phyloP scores from a whole-genome alignment of 2,888 invertebrate species.

The Reticulitermes lucifugus region DNA sequence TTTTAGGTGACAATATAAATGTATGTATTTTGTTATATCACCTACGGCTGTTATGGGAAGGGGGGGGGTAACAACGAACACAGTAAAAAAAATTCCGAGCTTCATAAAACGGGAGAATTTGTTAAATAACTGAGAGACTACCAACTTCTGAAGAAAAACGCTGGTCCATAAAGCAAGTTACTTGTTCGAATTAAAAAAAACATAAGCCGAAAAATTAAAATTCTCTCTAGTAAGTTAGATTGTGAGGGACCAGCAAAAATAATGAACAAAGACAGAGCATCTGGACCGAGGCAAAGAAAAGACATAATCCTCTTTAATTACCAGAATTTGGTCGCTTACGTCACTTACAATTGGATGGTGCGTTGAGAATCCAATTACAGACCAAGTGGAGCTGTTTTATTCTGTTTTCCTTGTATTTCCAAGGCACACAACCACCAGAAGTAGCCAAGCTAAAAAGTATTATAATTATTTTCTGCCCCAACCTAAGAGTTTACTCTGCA shows the following conservation, averaged over 20 bases:
- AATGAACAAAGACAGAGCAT: background rate
- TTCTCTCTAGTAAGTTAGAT: background rate
- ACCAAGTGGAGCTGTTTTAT: background rate
- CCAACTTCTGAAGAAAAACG: too few species aligned
- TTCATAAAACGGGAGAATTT: too few species aligned
- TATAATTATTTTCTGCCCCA: constrained; percentile 16
- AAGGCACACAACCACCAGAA: background rate
- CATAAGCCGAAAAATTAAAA: background rate
- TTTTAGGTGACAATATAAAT: too few species aligned
- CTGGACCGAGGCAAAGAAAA: constrained; percentile 4
- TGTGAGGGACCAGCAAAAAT: background rate
- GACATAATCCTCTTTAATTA: constrained; percentile 27
- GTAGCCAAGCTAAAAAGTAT: background rate
- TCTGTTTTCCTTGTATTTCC: constrained; percentile 12
- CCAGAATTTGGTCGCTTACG: constrained; percentile 30
- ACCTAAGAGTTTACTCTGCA: background rate
- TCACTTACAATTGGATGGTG: constrained; percentile 35
- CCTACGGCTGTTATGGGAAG: too few species aligned
- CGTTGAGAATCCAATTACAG: constrained; percentile 36
- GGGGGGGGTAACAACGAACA: too few species aligned
- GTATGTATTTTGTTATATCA: too few species aligned
- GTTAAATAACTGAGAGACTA: too few species aligned
- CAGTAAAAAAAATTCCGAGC: too few species aligned
- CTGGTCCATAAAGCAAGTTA: too few species aligned
- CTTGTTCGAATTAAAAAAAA: background rate